phyloP scores from a whole-genome alignment of 2,888 invertebrate genomes.

The Pseudococcus viburni region DNA sequence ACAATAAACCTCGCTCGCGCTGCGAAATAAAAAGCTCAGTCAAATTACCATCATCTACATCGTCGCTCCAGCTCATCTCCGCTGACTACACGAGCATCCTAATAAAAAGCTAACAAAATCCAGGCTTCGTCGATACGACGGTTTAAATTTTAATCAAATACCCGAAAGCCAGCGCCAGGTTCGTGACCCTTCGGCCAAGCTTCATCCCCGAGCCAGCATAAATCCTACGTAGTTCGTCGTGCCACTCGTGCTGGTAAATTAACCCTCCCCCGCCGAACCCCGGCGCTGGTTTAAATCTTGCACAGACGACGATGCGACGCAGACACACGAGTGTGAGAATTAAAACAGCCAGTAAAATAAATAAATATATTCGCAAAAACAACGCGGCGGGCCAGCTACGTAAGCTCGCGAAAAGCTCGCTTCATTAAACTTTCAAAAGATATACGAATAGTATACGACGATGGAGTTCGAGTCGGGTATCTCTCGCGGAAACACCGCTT shows the following conservation, averaged over 20 bases:
- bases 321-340: conserved; percentile 11
- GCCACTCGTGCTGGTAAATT: background rate
- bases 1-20: background rate
- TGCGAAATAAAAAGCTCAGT: background rate
- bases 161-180: background rate
- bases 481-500: background rate
- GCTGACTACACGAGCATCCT: background rate
- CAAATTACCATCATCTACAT: background rate
- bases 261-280: background rate
- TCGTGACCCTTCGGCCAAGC: background rate
- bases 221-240: background rate
- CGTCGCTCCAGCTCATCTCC: background rate
- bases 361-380: conserved; percentile 24
- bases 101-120: background rate
- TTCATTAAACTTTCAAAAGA: conserved; percentile 42
- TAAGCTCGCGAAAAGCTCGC: background rate
- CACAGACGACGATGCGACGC: background rate
- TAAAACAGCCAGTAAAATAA: conserved; percentile 26
- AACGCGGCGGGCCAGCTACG: background rate
- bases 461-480: background rate
- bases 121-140: background rate
- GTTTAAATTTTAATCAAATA: conserved; percentile 15
- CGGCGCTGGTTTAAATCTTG: background rate
- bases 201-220: background rate
- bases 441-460: background rate